Conservation (phyloP, 2,888 invertebrate genomes). For the Eupithecia exiguata region DNA sequence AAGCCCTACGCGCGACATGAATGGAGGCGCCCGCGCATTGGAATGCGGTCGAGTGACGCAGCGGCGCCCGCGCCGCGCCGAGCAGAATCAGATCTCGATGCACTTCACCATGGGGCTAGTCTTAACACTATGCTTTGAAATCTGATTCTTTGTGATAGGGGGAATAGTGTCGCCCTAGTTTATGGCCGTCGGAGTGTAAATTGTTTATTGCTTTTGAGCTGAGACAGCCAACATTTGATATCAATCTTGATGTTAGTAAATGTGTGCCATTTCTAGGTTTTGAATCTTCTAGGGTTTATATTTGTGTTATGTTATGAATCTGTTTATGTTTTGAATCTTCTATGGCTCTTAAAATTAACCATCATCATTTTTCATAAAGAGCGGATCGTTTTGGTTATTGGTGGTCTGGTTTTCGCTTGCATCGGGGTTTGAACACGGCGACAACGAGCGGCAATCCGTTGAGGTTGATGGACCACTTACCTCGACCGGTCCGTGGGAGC, state of each 20-base stretch:
- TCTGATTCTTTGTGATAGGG: constrained; percentile 15
- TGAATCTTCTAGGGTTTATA: too few relatives aligned
- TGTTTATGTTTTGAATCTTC: too few relatives aligned
- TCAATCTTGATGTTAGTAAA: not conserved
- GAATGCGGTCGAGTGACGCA: constrained; percentile 86
- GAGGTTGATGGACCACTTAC: constrained; percentile 67
- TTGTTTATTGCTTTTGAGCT: not conserved
- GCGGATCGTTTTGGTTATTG: not conserved
- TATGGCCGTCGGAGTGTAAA: not conserved
- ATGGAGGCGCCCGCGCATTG: constrained; percentile 76
- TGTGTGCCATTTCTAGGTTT: not conserved
- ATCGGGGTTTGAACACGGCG: constrained; percentile 23
- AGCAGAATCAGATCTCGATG: constrained; percentile 84
- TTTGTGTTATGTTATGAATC: too few relatives aligned
- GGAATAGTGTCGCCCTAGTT: not conserved
- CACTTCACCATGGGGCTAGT: constrained; percentile 76
- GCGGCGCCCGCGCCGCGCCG: constrained; percentile 79
- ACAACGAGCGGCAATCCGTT: constrained; percentile 33
- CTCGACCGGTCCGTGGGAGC: constrained; percentile 69
- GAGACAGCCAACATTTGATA: not conserved
- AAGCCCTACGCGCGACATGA: constrained; percentile 69
- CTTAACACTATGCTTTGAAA: constrained; percentile 52
- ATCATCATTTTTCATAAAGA: not conserved
- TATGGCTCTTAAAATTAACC: not conserved
- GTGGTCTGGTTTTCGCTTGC: constrained; percentile 18